Evolutionary conservation across 2,888 invertebrate species (phyloP), one percentile per base, ranked within the genome.

Genomic region (Meteorus colon): DNA sequence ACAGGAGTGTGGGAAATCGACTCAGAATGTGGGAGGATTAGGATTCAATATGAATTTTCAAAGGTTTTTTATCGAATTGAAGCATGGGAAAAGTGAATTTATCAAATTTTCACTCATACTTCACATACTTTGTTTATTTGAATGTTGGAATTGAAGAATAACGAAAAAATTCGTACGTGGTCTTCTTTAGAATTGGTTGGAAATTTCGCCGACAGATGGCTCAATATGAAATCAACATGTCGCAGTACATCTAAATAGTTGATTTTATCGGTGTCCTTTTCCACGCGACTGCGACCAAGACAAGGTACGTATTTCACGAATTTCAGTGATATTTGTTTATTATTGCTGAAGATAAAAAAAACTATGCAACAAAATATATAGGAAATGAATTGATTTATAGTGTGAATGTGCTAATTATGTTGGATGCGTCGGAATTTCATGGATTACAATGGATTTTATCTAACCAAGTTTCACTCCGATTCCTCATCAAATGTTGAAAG

Each of bases 211-310:
- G 4, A 31, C 8, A 75, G 75, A 66, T 70, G 75, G 41, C 75
- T 65, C 37, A 24, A 41, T 4, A 0, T 14, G 19, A 65, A 65
- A 24, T 65, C 27, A 5, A 63, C 10, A 63, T 69, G 10, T 16
- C 2, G 66, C 37, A 29, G 70, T 73, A 74, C 51, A 51, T 81
- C 81, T 79, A 5, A 27, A 14, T 27, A n/a, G 68, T 48, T 66
- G 90, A 94, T 79, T 94, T 93, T 0, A 92, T 95, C 80, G 93
- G 92, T 29, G 79, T 78, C 80, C 84, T 83, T 80, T 85, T 83
- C 82, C 82, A 82, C 79, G 81, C 82, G 81, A 82, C 83, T 69
- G 78, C 78, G 81, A 81, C 79, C 78, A 80, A 82, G 77, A 74
- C 80, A 84, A 84, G 85, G 85, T 86, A 82, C 80, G 82, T 81